Conservation (phyloP, 2,113 vertebrate genomes). For the Brachypodius melanocephalos region DNA sequence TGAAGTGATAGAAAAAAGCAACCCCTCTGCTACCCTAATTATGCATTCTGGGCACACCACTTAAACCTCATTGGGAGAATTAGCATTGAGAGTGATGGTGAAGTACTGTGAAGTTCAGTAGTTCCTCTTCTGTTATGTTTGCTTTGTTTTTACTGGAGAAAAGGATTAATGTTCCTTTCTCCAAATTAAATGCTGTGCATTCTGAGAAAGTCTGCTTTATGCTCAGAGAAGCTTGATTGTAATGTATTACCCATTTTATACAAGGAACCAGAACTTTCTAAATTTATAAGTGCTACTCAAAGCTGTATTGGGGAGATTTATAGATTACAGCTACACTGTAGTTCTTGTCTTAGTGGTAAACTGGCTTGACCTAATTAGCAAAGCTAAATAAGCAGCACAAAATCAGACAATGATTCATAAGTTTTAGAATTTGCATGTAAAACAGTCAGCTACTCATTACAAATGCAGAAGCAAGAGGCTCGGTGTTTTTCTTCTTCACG, state of each 20-base stretch:
- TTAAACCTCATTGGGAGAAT: slow-evolving; percentile 8
- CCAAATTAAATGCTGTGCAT: neutral
- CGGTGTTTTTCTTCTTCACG: slow-evolving; percentile 11
- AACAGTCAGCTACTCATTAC: slow-evolving; percentile 53
- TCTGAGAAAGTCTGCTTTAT: slow-evolving; percentile 2
- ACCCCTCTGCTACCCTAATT: slow-evolving; percentile 12
- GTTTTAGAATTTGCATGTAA: slow-evolving; percentile 62
- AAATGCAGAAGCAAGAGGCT: slow-evolving; percentile 42
- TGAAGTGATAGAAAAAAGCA: slow-evolving; percentile 27
- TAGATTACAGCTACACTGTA: slow-evolving; percentile 14
- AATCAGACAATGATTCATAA: slow-evolving; percentile 61
- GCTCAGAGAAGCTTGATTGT: neutral
- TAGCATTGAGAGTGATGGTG: slow-evolving; percentile 2
- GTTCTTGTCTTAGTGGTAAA: slow-evolving; percentile 50
- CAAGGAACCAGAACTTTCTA: neutral
- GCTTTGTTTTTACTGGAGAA: slow-evolving; percentile 37
- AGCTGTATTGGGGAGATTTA: slow-evolving; percentile 5
- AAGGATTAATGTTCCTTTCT: slow-evolving; percentile 1
- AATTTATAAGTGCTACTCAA: neutral
- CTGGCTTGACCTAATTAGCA: slow-evolving; percentile 58
- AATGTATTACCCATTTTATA: neutral
- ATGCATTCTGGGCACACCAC: slow-evolving; percentile 16
- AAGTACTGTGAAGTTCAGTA: slow-evolving; percentile 16
- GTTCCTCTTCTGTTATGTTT: slow-evolving; percentile 35
- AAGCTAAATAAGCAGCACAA: slow-evolving; percentile 48